These are phyloP conservation scores for Gila orcuttii DNA, from an alignment of 2,113 vertebrate species.

Conservation along the genomic window DNA sequence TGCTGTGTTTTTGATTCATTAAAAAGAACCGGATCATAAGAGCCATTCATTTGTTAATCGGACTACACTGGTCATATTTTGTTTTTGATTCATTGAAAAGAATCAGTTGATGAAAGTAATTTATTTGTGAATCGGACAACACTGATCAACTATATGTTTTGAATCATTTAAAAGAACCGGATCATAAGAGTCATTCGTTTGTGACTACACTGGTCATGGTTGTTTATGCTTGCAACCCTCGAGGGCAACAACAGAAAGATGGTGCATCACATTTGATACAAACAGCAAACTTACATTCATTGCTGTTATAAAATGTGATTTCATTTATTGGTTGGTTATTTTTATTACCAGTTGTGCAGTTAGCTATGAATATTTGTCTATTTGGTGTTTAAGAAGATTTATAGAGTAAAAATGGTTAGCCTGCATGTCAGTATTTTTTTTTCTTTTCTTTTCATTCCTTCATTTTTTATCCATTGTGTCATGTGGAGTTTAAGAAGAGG, in stretches of 20 bases:
- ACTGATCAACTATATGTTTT: neutral
- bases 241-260: neutral
- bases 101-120: neutral
- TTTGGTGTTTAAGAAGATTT: neutral
- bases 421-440: neutral
- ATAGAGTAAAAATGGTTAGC: neutral
- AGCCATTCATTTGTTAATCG: neutral
- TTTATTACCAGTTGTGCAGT: neutral
- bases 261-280: neutral
- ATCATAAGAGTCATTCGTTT: too few relatives aligned
- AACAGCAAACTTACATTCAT: neutral
- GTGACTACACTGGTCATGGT: neutral
- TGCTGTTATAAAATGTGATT: neutral
- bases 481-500: conserved; percentile 43
- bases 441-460: conserved; percentile 17
- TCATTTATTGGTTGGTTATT: neutral
- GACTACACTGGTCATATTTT: neutral
- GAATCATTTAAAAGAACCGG: too few relatives aligned
- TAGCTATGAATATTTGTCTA: neutral
- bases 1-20: too few relatives aligned
- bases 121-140: neutral
- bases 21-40: neutral
- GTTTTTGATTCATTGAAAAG: neutral
- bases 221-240: neutral
- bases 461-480: conserved; percentile 44